phyloP scores from a whole-genome alignment of 2,797 vertebrate genomes.

The Aldrovandia affinis region DNA sequence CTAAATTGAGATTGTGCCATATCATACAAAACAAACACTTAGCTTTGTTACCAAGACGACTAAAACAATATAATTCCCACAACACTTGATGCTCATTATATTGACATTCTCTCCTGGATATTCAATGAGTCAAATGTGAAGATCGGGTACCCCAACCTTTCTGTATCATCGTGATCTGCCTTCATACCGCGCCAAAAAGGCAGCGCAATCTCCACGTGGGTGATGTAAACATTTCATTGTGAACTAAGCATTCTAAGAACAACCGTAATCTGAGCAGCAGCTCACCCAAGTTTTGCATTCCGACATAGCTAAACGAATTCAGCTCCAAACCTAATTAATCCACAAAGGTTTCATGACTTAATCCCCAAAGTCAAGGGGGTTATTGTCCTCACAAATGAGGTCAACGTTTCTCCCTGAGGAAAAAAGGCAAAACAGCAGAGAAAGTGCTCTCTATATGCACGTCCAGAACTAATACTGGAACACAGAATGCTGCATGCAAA shows the following conservation, averaged over 20 bases:
- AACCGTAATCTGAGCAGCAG: slow-evolving; percentile 59
- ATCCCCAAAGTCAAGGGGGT: slow-evolving; percentile 87
- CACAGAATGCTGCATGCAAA: slow-evolving; percentile 51
- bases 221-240: slow-evolving; percentile 51
- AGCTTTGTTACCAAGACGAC: slow-evolving; percentile 83
- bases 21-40: slow-evolving; percentile 81
- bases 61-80: slow-evolving; percentile 79
- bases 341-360: slow-evolving; percentile 87
- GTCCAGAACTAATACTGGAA: slow-evolving; percentile 60
- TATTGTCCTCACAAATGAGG: slow-evolving; percentile 88
- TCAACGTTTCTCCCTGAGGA: slow-evolving; percentile 82
- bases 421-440: slow-evolving; percentile 68
- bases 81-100: slow-evolving; percentile 67
- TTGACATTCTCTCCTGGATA: slow-evolving; percentile 74
- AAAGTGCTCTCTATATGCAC: slow-evolving; percentile 48
- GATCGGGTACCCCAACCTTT: slow-evolving; percentile 53
- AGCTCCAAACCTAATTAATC: slow-evolving; percentile 84
- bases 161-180: slow-evolving; percentile 34
- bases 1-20: slow-evolving; percentile 78
- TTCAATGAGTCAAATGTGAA: slow-evolving; percentile 63
- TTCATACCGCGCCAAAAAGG: slow-evolving; percentile 26
- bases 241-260: slow-evolving; percentile 42
- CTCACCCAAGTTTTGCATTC: slow-evolving; percentile 67
- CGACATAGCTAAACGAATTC: slow-evolving; percentile 79
- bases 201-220: slow-evolving; percentile 38